Conservation (phyloP, 2,888 invertebrate genomes). For the Gerris lacustris region DNA sequence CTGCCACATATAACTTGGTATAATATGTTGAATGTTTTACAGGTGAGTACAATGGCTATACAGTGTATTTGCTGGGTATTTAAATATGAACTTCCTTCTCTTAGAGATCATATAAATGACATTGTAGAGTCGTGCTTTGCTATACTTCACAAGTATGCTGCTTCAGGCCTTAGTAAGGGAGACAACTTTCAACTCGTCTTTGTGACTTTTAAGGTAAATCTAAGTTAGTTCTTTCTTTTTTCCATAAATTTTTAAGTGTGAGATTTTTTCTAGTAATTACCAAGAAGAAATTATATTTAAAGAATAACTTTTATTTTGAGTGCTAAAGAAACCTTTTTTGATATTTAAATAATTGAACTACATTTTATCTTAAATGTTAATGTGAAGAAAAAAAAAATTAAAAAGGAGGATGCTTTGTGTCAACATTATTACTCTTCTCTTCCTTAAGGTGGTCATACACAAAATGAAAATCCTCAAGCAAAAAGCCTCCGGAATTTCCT, state of each 20-base stretch:
- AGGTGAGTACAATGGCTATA: slow-evolving; percentile 44
- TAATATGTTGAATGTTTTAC: slow-evolving; percentile 43
- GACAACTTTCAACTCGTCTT: slow-evolving; percentile 79
- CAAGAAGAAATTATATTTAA: too few species aligned
- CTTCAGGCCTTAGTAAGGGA: slow-evolving; percentile 70
- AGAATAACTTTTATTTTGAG: too few species aligned
- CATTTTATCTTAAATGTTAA: too few species aligned
- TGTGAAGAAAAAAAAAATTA: too few species aligned
- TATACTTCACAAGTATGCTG: slow-evolving; percentile 80
- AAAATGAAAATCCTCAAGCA: too few species aligned
- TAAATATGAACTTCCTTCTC: slow-evolving; percentile 56
- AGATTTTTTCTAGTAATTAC: too few species aligned
- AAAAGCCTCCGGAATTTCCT: too few species aligned
- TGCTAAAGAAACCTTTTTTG: too few species aligned
- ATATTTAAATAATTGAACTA: too few species aligned
- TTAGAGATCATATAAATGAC: slow-evolving; percentile 50
- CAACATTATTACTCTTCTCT: too few species aligned
- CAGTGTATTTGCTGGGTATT: slow-evolving; percentile 57
- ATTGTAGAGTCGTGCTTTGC: slow-evolving; percentile 64
- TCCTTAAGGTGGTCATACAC: too few species aligned
- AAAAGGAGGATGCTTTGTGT: too few species aligned
- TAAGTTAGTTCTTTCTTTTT: slow-evolving; percentile 8
- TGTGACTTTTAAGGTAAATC: slow-evolving; percentile 68
- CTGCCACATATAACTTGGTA: slow-evolving; percentile 66
- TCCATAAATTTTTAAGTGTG: neutral